Evolutionary conservation across 2,113 vertebrate genomes (phyloP).

Genomic region (Gasterosteus aculeatus): DNA sequence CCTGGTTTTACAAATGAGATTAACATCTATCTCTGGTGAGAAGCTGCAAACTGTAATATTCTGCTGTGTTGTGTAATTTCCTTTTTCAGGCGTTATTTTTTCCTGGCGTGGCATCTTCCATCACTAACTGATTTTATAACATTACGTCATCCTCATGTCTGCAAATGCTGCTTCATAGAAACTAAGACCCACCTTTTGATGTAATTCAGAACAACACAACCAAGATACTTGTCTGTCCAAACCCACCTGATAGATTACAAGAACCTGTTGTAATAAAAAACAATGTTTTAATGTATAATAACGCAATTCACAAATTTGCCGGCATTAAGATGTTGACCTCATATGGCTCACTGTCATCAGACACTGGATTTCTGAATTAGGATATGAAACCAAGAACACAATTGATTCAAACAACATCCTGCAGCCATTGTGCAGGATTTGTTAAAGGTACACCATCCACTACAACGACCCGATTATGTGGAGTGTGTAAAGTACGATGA

Average conservation of each 20-base stretch:
- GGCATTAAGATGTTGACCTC: neutral
- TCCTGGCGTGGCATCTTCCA: neutral
- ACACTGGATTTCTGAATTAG: neutral
- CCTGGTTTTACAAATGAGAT: neutral
- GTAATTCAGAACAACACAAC: neutral
- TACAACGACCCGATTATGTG: too few relatives aligned
- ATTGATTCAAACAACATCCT: neutral
- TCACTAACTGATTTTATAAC: neutral
- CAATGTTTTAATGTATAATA: neutral
- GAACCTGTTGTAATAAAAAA: neutral
- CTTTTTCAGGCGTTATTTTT: neutral
- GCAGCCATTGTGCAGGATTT: neutral
- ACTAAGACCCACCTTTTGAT: neutral
- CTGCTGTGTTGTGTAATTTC: neutral
- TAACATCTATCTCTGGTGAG: neutral
- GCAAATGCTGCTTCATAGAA: neutral
- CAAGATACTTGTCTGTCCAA: neutral
- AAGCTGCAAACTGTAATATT: neutral
- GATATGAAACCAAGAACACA: neutral
- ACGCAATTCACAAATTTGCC: neutral
- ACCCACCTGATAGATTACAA: neutral
- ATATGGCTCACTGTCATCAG: neutral
- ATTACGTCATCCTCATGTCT: neutral
- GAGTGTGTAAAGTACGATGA: neutral
- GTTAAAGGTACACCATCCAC: neutral